A percentile compares a stretch with the other conserved stretches of the same genome.
These are phyloP conservation scores for Balaenoptera acutorostrata DNA, from an alignment of 2,113 vertebrate genomes.

Conservation along the genomic window DNA sequence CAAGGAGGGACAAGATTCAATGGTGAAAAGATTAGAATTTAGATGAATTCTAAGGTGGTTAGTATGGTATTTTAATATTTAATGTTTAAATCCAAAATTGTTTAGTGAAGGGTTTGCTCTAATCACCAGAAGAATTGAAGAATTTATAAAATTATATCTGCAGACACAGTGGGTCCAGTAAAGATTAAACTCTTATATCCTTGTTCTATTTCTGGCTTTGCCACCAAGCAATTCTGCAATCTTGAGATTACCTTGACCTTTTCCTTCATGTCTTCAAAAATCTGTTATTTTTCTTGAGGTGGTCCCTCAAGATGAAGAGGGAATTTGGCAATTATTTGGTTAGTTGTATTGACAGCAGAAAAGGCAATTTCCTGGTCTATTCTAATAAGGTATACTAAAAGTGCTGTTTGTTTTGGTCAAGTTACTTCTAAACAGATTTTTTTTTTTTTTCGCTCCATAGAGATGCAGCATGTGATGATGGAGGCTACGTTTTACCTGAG, in stretches of 20 bases:
- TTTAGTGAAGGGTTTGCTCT: background rate
- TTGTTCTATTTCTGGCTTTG: slow-evolving; percentile 7
- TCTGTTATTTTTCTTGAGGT: background rate
- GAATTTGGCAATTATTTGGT: background rate
- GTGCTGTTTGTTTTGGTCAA: background rate
- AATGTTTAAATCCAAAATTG: slow-evolving; percentile 39
- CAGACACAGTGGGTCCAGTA: background rate
- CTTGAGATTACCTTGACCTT: slow-evolving; percentile 1
- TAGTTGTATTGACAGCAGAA: background rate
- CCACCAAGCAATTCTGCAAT: background rate
- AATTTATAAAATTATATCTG: background rate
- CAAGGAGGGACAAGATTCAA: background rate
- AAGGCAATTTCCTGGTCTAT: background rate
- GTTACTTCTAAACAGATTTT: background rate
- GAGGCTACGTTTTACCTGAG: background rate
- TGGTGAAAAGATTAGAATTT: background rate
- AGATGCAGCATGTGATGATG: background rate
- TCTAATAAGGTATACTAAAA: background rate
- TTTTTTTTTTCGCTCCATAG: background rate
- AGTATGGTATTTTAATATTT: slow-evolving; percentile 10
- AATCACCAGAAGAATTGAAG: background rate
- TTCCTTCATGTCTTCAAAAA: background rate
- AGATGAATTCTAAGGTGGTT: slow-evolving; percentile 14
- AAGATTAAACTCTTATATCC: background rate
- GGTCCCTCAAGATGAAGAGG: background rate